Evolutionary conservation across 2,113 vertebrate genomes (phyloP).

Genomic region (Agapornis roseicollis): DNA sequence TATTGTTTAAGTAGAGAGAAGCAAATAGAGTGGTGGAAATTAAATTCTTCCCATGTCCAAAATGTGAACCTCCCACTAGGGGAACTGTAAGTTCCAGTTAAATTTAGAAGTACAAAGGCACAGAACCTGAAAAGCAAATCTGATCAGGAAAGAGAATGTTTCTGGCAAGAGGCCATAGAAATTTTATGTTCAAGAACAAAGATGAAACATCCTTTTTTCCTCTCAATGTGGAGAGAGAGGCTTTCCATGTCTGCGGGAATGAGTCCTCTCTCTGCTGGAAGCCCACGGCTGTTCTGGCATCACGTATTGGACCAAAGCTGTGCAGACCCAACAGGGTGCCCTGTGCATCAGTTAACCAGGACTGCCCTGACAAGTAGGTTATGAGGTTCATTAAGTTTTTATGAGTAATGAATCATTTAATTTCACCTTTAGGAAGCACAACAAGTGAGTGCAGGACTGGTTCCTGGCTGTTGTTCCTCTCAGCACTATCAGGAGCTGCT

Average conservation of each 20-base stretch:
- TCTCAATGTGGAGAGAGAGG: background rate
- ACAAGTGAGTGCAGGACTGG: background rate
- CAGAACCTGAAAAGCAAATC: background rate
- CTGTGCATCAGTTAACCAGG: background rate
- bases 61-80: background rate
- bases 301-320: background rate
- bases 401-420: background rate
- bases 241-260: fast-evolving
- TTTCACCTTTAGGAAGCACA: background rate
- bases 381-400: background rate
- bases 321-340: background rate
- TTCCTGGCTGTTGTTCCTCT: background rate
- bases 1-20: background rate
- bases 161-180: background rate
- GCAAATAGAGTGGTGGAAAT: background rate
- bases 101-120: background rate
- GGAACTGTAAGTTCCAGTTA: background rate
- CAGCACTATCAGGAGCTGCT: fast-evolving
- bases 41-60: background rate
- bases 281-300: background rate
- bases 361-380: background rate
- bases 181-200: background rate
- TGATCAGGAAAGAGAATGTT: background rate
- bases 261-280: background rate
- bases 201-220: background rate